phyloP scores from a whole-genome alignment of 2,888 invertebrate species.

The Agonopterix heracliana region DNA sequence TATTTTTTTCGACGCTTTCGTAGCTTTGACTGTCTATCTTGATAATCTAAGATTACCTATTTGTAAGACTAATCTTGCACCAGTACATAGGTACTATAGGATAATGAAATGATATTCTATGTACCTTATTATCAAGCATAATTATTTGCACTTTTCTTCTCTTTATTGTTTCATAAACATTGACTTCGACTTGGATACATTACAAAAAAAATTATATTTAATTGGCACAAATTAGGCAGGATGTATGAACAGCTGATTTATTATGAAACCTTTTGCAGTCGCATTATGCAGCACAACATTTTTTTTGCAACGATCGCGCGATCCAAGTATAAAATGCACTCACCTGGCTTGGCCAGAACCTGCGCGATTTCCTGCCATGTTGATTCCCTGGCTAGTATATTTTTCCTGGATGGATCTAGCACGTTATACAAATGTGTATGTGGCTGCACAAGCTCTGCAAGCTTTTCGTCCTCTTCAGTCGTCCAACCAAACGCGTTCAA shows the following conservation, averaged over 20 bases:
- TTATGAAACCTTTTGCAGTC: conserved; percentile 22
- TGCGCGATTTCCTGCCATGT: conserved; percentile 66
- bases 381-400: conserved; percentile 54
- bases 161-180: too few relatives aligned
- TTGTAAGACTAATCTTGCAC: too few relatives aligned
- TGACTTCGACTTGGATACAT: too few relatives aligned
- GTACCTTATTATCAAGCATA: too few relatives aligned
- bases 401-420: conserved; percentile 57
- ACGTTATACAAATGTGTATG: conserved; percentile 54
- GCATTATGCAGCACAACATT: conserved; percentile 36
- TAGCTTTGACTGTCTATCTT: too few relatives aligned
- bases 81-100: too few relatives aligned
- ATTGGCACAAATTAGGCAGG: neutral
- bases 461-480: conserved; percentile 55
- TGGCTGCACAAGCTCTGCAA: conserved; percentile 59
- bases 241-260: neutral
- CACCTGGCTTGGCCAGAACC: conserved; percentile 59
- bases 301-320: neutral
- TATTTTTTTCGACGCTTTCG: too few relatives aligned
- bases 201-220: neutral
- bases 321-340: conserved; percentile 8
- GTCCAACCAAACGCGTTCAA: conserved; percentile 62
- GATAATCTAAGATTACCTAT: too few relatives aligned
- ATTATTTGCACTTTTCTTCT: too few relatives aligned
- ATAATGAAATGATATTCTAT: too few relatives aligned